Evolutionary conservation across 1,140 invertebrate species (phyloP), one percentile per base, ranked within the genome.

Genomic region (Lepidostoma basale): DNA sequence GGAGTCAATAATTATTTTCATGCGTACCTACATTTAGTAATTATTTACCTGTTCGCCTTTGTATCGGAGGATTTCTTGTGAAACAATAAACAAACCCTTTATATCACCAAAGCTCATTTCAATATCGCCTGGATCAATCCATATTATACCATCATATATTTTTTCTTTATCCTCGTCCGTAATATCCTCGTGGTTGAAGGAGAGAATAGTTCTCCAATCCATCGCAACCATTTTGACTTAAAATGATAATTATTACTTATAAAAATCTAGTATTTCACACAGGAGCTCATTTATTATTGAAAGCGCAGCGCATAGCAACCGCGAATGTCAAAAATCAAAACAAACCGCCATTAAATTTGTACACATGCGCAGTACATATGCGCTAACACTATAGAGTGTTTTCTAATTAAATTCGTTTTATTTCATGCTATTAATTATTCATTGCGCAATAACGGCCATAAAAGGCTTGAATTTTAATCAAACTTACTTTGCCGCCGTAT

Each of bases 21-120:
- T n/a, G n/a, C n/a, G n/a, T n/a, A n/a, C n/a, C n/a, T n/a, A n/a
- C n/a, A n/a, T n/a, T n/a, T n/a, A n/a, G n/a, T n/a, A n/a, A n/a
- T n/a, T 33, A 33, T 20, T 8, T 62, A 89, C 88, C 83, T 89
- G 87, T 77, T 88, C 87, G 67, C 82, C 85, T 79, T 88, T 89
- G 74, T 84, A 86, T 74, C 87, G 87, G 28, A 89, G 75, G 70
- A 89, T 84, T 79, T 88, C 87, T 76, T 89, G 87, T 2, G 85
- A 78, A 3, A 89, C 69, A 74, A 81, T 81, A 74, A 88, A 85
- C 25, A 88, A 70, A 2, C 74, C 79, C 73, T 84, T 82, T 42
- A 86, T 78, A 70, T 87, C 84, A 20, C 82, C 74, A 62, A 83
- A 77, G 74, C 85, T 83, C 8, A 85, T 67, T 69, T 85, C 80